Percentiles rank a stretch among this genome's conserved stretches.
Evolutionary conservation across 2,888 invertebrate species (phyloP).

Genomic region (Bhutanitis thaidina): DNA sequence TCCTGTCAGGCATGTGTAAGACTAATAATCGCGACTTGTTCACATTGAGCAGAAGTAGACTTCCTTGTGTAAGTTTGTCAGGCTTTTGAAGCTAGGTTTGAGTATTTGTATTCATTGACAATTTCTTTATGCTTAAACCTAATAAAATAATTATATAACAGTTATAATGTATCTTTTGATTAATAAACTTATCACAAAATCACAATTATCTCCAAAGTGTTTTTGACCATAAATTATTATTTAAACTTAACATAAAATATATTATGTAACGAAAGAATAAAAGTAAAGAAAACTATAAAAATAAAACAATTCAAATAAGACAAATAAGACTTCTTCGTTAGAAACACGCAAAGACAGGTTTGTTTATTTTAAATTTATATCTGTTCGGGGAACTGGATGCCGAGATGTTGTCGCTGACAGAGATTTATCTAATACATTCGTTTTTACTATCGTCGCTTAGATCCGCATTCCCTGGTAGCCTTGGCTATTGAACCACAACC

Average conservation of each 20-base stretch:
- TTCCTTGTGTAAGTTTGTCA: conserved; percentile 4
- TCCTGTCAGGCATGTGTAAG: background rate
- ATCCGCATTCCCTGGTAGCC: conserved; percentile 21
- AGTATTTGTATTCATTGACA: too few species aligned
- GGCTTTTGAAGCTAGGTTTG: too few species aligned
- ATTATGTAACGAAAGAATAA: too few species aligned
- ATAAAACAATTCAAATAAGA: background rate
- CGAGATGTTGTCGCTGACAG: conserved; percentile 9
- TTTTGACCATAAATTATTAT: too few species aligned
- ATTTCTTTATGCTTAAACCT: too few species aligned
- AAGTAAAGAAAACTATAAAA: too few species aligned
- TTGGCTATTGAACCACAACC: conserved; percentile 19
- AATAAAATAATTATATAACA: too few species aligned
- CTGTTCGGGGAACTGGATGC: conserved; percentile 2
- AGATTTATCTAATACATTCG: conserved; percentile 20
- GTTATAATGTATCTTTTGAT: too few species aligned
- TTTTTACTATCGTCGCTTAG: conserved; percentile 15
- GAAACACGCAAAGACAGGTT: background rate
- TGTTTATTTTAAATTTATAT: conserved; percentile 18
- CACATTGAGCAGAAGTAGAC: conserved; percentile 12
- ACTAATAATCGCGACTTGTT: conserved; percentile 4
- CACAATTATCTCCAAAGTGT: too few species aligned
- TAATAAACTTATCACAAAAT: too few species aligned
- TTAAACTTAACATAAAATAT: too few species aligned
- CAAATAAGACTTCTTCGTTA: background rate